A percentile compares a stretch with the other conserved stretches of the same genome.
These are phyloP conservation scores for Pherbina coryleti DNA, from an alignment of 2,888 invertebrate genomes.

Conservation along the genomic window DNA sequence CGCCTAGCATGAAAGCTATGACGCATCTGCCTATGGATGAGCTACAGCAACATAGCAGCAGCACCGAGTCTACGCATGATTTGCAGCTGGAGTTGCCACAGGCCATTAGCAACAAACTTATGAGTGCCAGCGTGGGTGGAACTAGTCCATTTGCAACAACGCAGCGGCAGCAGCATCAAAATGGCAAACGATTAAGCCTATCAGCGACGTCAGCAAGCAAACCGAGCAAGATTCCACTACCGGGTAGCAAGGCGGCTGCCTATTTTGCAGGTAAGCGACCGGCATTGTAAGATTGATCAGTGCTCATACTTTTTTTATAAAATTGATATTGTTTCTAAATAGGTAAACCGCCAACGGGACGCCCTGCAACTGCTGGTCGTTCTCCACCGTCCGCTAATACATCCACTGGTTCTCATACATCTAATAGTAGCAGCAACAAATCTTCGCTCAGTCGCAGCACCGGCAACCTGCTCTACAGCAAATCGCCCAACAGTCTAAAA, in stretches of 20 bases:
- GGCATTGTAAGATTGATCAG: background rate
- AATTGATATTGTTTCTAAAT: background rate
- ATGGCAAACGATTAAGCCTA: background rate
- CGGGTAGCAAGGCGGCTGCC: conserved; percentile 71
- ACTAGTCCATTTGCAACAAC: conserved; percentile 54
- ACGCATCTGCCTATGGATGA: conserved; percentile 73
- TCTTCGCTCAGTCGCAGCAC: conserved; percentile 68
- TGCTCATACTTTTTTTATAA: background rate
- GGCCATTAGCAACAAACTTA: conserved; percentile 47
- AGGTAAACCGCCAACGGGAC: conserved; percentile 74
- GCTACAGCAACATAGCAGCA: conserved; percentile 72
- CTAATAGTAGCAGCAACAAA: conserved; percentile 59
- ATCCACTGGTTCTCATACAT: conserved; percentile 56
- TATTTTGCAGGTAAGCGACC: conserved; percentile 52
- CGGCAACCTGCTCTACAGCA: conserved; percentile 62
- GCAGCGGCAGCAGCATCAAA: conserved; percentile 47
- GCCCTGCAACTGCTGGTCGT: conserved; percentile 57
- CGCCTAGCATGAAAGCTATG: conserved; percentile 74
- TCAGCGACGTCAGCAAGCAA: conserved; percentile 65
- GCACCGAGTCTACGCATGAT: conserved; percentile 77
- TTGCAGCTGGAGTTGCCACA: conserved; percentile 46
- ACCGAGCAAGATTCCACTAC: conserved; percentile 81
- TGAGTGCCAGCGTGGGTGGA: conserved; percentile 64
- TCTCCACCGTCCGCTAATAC: conserved; percentile 59
- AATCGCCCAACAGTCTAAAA: conserved; percentile 66